Base-by-base conservation (phyloP, 2,113 vertebrate species). In the Caranx ignobilis region DNA sequence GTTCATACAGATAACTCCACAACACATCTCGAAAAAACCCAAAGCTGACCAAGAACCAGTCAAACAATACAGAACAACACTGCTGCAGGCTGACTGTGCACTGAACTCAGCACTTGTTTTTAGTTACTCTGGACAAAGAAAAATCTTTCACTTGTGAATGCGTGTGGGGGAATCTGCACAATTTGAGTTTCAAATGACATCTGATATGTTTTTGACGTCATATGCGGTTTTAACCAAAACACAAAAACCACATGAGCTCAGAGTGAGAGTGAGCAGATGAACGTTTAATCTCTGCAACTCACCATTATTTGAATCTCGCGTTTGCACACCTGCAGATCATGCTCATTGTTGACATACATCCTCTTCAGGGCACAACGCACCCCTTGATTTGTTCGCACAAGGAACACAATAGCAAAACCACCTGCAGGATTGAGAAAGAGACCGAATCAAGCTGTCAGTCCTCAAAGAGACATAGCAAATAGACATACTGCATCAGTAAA, bases 261-360 rank as follows among this genome's bases (percentile, higher is more conserved):
- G 19, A 26, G 12, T 9, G 50, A 62, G 12, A 85, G 52, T 47
- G 16, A 72, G 16, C 16, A 52, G 18, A 41, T 16, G 71, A 39
- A 79, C 2, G 57, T 47, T 45, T 15, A 2, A 43, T 21, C 26
- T 45, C 41, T 65, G 50, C 11, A 37, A 92, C 97, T 97, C 94
- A 99, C 98, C 98, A 99, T 99, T 87, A 99, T 99, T 79, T 99
- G 98, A 90, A 99, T 98, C 88, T 99, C 98, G 47, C 96, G 92
- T 87, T 99, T 98, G 96, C 98, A 99, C 85, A 99, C 97, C 84
- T 98, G 97, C 82, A 99, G 93, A 88, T 99, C 98, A 0, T 99
- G 93, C 85, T 99, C 98, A 0, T 98, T 99, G 90, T 99, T 99
- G 93, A 99, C 98, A 0, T 99, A 99, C 98, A 99, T 99, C 88